phyloP scores from a whole-genome alignment of 2,888 invertebrate species.

The Ectemnius cavifrons region DNA sequence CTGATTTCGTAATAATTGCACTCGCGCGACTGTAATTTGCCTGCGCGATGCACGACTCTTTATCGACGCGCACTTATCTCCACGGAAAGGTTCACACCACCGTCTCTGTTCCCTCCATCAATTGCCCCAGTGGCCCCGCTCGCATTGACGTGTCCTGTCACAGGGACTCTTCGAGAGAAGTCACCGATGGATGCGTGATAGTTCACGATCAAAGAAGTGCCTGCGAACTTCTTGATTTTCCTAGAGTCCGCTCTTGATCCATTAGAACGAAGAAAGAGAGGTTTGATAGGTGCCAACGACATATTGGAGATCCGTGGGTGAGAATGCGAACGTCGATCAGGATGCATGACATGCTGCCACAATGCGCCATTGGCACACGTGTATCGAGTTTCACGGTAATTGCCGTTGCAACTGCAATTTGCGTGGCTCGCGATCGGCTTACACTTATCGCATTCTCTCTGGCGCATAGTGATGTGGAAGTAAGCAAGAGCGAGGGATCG shows the following conservation, averaged over 20 bases:
- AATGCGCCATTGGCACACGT: conserved; percentile 23
- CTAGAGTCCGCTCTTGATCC: neutral
- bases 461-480: too few relatives aligned
- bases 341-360: conserved; percentile 4
- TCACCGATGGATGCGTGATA: neutral
- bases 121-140: neutral
- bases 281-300: neutral
- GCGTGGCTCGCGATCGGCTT: conserved; percentile 10
- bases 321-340: conserved; percentile 9
- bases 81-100: conserved; percentile 21
- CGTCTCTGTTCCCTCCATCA: neutral
- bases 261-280: neutral
- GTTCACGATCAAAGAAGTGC: conserved; percentile 2
- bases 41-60: conserved; percentile 51
- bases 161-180: neutral
- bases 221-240: neutral
- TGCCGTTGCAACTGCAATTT: conserved; percentile 23
- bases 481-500: too few relatives aligned
- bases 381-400: conserved; percentile 38
- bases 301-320: neutral
- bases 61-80: conserved; percentile 50
- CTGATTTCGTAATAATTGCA: conserved; percentile 55
- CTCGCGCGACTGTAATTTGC: conserved; percentile 50
- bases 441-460: conserved; percentile 33
- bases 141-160: neutral